These are phyloP conservation scores for Nicator chloris DNA, from an alignment of 2,113 vertebrate species.

Conservation along the genomic window DNA sequence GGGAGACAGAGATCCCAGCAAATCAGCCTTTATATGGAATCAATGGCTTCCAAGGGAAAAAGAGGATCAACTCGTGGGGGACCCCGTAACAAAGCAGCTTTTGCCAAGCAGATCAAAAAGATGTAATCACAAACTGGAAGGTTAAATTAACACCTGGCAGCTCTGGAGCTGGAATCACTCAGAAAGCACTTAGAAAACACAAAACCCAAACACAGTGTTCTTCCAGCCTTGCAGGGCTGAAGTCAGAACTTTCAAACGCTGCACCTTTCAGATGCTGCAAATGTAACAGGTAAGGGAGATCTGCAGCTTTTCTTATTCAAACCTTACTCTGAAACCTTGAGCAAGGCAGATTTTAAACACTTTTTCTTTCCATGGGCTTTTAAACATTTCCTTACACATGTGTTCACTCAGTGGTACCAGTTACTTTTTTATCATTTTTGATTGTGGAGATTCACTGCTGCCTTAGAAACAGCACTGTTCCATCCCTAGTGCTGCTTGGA, in stretches of 20 bases:
- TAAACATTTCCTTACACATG: neutral
- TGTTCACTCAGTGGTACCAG: neutral
- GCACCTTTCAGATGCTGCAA: fast-evolving
- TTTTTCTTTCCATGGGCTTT: neutral
- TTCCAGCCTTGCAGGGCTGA: neutral
- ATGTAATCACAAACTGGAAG: neutral
- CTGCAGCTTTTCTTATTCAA: neutral
- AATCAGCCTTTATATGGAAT: neutral
- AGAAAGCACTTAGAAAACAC: neutral
- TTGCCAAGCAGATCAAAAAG: neutral
- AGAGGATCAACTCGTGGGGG: neutral
- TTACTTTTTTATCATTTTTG: neutral
- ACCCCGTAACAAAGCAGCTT: neutral
- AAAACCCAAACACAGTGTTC: neutral
- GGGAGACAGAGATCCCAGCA: neutral
- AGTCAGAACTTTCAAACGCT: neutral
- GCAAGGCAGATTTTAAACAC: neutral
- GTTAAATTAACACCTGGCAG: neutral
- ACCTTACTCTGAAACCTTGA: neutral
- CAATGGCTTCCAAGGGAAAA: neutral
- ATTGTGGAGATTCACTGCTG: neutral
- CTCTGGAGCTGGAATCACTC: neutral
- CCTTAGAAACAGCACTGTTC: neutral
- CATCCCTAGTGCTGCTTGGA: neutral
- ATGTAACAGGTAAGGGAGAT: neutral